A percentile compares a stretch with the other conserved stretches of the same genome.
Evolutionary conservation across 2,888 invertebrate genomes (phyloP).

Genomic region (Steinernema hermaphroditum): DNA sequence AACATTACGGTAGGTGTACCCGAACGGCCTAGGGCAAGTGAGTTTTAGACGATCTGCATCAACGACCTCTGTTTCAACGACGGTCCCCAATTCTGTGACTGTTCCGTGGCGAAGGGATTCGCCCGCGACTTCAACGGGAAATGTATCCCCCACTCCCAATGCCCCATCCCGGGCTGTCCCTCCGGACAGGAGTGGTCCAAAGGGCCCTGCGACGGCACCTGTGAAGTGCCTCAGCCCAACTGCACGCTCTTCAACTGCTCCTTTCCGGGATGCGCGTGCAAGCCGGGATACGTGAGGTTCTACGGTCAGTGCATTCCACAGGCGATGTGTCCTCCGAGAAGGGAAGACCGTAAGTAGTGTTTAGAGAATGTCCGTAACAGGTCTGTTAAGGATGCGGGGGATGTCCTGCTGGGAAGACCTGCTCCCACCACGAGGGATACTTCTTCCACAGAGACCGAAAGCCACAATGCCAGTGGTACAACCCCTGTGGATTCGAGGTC

Average conservation of each 20-base stretch:
- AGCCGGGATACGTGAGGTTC: conserved; percentile 10
- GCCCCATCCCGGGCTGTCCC: not conserved
- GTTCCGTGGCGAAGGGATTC: not conserved
- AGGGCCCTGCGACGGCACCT: not conserved
- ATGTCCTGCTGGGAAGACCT: not conserved
- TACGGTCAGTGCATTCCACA: not conserved
- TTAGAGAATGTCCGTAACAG: not conserved
- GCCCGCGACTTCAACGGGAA: conserved; percentile 10
- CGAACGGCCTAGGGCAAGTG: not conserved
- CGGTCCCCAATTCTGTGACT: conserved; percentile 21
- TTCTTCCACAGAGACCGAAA: not conserved
- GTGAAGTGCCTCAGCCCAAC: conserved; percentile 19
- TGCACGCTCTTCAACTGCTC: not conserved
- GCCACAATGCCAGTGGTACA: not conserved
- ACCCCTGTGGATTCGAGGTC: not conserved
- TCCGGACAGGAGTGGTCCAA: conserved; percentile 1
- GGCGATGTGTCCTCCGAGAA: conserved; percentile 4
- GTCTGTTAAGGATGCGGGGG: not conserved
- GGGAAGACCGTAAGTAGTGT: not conserved
- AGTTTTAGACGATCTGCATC: not conserved
- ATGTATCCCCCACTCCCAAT: not conserved
- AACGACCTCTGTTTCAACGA: not conserved
- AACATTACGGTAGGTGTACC: not conserved
- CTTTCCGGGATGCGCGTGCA: conserved; percentile 11
- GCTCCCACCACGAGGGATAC: not conserved